A percentile compares a stretch with the other conserved stretches of the same genome.
These are phyloP conservation scores for Atopsyche davidsoni DNA, from an alignment of 1,140 invertebrate genomes.

Conservation along the genomic window DNA sequence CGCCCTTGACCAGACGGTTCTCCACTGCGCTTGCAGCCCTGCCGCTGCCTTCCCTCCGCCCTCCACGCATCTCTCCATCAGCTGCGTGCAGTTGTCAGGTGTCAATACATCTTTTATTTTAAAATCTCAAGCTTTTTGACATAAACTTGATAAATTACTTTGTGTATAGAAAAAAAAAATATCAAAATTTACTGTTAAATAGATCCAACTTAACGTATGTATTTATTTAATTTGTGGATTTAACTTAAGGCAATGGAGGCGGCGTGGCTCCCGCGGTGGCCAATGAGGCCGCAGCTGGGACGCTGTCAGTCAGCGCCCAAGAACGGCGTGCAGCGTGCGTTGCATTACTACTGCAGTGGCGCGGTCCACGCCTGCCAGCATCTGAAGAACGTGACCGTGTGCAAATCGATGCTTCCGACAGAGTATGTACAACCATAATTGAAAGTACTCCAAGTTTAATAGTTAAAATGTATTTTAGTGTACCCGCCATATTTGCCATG, in stretches of 20 bases:
- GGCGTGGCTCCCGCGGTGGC: background rate
- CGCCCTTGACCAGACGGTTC: constrained; percentile 55
- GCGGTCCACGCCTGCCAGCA: constrained; percentile 45
- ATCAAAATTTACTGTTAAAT: too few species aligned
- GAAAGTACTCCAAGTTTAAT: too few species aligned
- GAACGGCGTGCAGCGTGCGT: constrained; percentile 57
- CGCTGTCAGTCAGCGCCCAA: constrained; percentile 43
- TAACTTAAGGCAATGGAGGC: background rate
- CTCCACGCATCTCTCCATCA: constrained; percentile 31
- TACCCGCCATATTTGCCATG: background rate
- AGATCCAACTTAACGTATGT: too few species aligned
- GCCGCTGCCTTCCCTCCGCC: constrained; percentile 13
- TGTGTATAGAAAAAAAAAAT: too few species aligned
- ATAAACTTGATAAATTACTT: too few species aligned
- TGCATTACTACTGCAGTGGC: constrained; percentile 58
- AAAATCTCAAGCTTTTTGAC: too few species aligned
- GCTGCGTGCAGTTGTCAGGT: constrained; percentile 46
- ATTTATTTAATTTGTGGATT: too few species aligned
- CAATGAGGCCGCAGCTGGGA: background rate
- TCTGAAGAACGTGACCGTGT: constrained; percentile 54
- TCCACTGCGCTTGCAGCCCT: constrained; percentile 54
- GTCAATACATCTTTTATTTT: too few species aligned
- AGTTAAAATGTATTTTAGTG: too few species aligned
- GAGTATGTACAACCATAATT: too few species aligned
- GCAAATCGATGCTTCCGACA: constrained; percentile 55